Evolutionary conservation across 2,797 vertebrate species (phyloP).

Genomic region (Anabacerthia variegaticeps): DNA sequence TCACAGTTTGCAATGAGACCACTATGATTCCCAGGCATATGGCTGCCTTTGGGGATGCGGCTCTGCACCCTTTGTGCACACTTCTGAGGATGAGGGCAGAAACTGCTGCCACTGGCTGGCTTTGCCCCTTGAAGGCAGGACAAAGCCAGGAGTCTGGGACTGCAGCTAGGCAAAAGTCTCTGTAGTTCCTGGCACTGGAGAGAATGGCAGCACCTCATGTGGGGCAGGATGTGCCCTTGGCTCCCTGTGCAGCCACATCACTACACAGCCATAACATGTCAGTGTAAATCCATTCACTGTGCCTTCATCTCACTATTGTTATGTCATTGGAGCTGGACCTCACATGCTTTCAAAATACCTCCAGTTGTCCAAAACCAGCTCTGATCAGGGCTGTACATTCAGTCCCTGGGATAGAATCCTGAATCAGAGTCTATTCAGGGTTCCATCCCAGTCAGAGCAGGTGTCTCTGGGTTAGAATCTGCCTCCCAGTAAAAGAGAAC

Average conservation of each 20-base stretch:
- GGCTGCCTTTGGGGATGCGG: not conserved
- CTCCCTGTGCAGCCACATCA: fast-evolving
- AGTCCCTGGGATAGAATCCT: not conserved
- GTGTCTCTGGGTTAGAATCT: not conserved
- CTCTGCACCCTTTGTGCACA: fast-evolving
- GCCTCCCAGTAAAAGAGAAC: not conserved
- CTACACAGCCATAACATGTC: fast-evolving
- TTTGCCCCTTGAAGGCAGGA: not conserved
- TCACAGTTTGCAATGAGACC: not conserved
- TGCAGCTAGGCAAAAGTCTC: not conserved
- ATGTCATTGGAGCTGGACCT: not conserved
- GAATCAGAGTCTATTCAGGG: not conserved
- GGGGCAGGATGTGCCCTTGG: not conserved
- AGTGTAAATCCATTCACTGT: fast-evolving
- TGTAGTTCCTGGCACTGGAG: not conserved
- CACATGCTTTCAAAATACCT: not conserved
- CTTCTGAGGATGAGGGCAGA: not conserved
- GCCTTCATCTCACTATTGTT: not conserved
- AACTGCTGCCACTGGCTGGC: not conserved
- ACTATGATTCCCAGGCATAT: fast-evolving
- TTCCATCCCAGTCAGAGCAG: fast-evolving
- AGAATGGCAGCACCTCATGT: not conserved
- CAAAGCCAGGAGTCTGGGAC: not conserved
- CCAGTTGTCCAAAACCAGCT: not conserved
- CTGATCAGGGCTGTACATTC: not conserved